These are phyloP conservation scores for Panonychus citri DNA, from an alignment of 1,140 invertebrate species.

Conservation along the genomic window DNA sequence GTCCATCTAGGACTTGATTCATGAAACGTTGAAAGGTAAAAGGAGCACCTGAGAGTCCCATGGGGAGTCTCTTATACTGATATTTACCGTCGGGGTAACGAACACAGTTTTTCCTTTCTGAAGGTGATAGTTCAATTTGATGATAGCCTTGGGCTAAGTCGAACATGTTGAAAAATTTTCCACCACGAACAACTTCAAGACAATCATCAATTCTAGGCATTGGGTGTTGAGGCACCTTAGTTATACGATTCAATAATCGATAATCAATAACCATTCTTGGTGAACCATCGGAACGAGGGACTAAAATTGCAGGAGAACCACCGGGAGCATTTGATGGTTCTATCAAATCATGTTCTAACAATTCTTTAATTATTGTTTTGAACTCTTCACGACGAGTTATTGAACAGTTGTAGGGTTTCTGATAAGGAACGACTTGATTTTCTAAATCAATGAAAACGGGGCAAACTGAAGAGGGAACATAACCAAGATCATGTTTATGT, in stretches of 20 bases:
- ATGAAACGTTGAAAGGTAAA: not conserved
- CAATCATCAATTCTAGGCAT: slow-evolving; percentile 17
- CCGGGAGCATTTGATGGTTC: not conserved
- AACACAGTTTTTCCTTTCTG: slow-evolving; percentile 8
- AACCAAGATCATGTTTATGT: too few species aligned
- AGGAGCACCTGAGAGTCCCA: too few species aligned
- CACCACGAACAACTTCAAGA: slow-evolving; percentile 8
- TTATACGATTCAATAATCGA: slow-evolving; percentile 23
- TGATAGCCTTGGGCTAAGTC: slow-evolving; percentile 27
- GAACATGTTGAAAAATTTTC: slow-evolving; percentile 23
- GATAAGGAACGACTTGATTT: too few species aligned
- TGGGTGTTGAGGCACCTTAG: slow-evolving; percentile 26
- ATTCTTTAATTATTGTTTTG: not conserved
- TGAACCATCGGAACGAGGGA: not conserved
- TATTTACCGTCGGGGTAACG: too few species aligned
- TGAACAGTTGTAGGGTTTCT: too few species aligned
- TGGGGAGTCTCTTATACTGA: too few species aligned
- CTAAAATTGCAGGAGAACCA: not conserved
- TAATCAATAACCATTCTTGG: slow-evolving; percentile 20
- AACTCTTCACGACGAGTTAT: too few species aligned
- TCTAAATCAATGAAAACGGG: too few species aligned
- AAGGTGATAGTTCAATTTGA: slow-evolving; percentile 15
- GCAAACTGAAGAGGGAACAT: too few species aligned
- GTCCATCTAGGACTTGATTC: not conserved
- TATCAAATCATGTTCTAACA: not conserved